Base-by-base conservation (phyloP, 2,113 vertebrate genomes). In the Rattus rattus region DNA sequence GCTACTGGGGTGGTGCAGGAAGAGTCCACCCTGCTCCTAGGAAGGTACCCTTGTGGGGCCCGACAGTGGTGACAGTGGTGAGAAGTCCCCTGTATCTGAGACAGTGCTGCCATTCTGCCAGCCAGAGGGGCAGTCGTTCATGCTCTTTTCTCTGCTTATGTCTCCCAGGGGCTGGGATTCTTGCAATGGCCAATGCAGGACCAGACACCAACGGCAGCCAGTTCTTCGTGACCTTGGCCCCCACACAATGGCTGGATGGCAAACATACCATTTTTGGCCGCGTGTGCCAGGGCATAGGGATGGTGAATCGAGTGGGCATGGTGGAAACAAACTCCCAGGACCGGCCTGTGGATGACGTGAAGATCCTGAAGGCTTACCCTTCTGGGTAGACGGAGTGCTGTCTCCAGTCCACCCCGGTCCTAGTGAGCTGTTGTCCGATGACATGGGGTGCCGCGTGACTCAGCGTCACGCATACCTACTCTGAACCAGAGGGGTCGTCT, bases 131-230 rank as follows among this genome's bases (percentile, higher is more conserved):
- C 2, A 7, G 9, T 92, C 28, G 63, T 24, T 97, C 43, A 87
- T 22, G 10, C 43, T 84, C 49, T 52, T 59, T 39, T 52, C 77
- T 81, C 56, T 65, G 20, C 26, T 36, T n/a, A 7, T 67, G 94
- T 96, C 88, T 80, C 69, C 16, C 86, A 99, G 99, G 99, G 1
- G 99, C 99, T 0, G 99, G 99, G 63, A 99, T 99, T 97, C 97
- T 99, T 65, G 99, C 99, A 0, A 99, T 99, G 99, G 99, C 99
- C 81, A 99, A 99, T 5, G 99, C 99, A 0, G 99, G 99, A 7
- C 99, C 99, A 0, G 99, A 99, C 96, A 99, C 99, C 93, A 99
- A 99, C 0, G 99, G 99, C 30, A 99, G 99, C 98, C 99, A 99
- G 87, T 99, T 99, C 97, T 99, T 99, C 94, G 97, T 99, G 96